A percentile compares a stretch with the other conserved stretches of the same genome.
Evolutionary conservation across 2,888 invertebrate species (phyloP).

Genomic region (Agrotis segetum): DNA sequence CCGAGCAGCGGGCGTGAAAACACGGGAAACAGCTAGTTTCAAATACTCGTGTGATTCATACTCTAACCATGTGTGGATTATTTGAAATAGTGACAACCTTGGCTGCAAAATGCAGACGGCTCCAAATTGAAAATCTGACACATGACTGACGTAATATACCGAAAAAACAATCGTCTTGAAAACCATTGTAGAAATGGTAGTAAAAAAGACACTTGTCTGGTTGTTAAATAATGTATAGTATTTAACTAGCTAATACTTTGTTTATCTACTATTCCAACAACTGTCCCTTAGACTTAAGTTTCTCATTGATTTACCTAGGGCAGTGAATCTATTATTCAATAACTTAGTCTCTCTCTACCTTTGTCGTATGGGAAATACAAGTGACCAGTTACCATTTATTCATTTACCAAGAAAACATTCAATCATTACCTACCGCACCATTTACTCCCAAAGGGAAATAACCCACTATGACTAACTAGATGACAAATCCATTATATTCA

Average conservation of each 20-base stretch:
- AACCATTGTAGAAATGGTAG: too few relatives aligned
- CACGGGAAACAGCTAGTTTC: too few relatives aligned
- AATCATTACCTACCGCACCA: slow-evolving; percentile 21
- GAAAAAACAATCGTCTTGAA: too few relatives aligned
- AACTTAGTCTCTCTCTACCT: too few relatives aligned
- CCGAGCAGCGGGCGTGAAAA: too few relatives aligned
- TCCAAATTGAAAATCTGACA: not conserved
- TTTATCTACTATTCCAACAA: too few relatives aligned
- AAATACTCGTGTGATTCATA: not conserved
- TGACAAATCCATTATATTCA: slow-evolving; percentile 52
- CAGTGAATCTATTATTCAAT: not conserved
- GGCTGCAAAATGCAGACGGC: not conserved
- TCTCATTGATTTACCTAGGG: not conserved
- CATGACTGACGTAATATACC: too few relatives aligned
- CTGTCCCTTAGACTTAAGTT: too few relatives aligned
- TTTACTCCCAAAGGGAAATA: slow-evolving; percentile 36
- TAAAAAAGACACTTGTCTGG: too few relatives aligned
- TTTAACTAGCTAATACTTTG: too few relatives aligned
- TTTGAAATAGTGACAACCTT: not conserved
- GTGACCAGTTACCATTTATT: not conserved
- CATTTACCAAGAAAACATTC: slow-evolving; percentile 20
- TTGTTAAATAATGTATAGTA: too few relatives aligned
- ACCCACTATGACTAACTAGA: slow-evolving; percentile 36
- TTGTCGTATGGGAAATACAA: slow-evolving; percentile 27
- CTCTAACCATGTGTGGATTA: not conserved